Conservation (phyloP, 2,797 vertebrate species). For the Syndactyla subalaris region DNA sequence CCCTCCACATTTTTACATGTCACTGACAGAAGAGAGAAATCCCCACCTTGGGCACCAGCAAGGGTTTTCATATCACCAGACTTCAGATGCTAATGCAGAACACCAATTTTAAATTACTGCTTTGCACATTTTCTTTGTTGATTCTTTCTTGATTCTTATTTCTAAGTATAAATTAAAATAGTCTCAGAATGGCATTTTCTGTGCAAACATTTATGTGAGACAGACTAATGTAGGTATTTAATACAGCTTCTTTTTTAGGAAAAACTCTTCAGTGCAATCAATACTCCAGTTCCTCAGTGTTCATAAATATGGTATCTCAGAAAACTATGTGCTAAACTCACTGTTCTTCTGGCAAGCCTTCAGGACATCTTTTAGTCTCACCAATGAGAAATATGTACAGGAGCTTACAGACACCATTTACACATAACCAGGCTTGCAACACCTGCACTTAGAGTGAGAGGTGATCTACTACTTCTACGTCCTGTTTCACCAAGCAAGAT, state of each 20-base stretch:
- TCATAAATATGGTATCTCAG: neutral
- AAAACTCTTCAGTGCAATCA: neutral
- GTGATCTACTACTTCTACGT: neutral
- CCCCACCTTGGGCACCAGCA: neutral
- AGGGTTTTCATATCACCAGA: neutral
- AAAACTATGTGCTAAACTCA: neutral
- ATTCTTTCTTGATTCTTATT: neutral
- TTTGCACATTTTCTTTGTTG: neutral
- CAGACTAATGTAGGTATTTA: neutral
- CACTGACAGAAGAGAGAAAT: neutral
- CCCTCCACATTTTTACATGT: neutral
- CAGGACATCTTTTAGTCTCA: neutral
- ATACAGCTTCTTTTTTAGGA: neutral
- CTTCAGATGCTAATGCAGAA: neutral
- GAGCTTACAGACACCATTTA: neutral
- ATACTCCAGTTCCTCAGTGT: neutral
- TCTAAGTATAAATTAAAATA: neutral
- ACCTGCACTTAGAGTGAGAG: neutral
- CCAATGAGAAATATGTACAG: neutral
- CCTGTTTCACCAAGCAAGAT: neutral
- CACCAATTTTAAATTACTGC: neutral
- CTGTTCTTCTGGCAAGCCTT: neutral
- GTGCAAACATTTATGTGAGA: neutral
- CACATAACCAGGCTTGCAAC: neutral
- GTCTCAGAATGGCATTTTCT: neutral